Evolutionary conservation across 2,113 vertebrate species (phyloP).

Genomic region (Coptodon rendalli): DNA sequence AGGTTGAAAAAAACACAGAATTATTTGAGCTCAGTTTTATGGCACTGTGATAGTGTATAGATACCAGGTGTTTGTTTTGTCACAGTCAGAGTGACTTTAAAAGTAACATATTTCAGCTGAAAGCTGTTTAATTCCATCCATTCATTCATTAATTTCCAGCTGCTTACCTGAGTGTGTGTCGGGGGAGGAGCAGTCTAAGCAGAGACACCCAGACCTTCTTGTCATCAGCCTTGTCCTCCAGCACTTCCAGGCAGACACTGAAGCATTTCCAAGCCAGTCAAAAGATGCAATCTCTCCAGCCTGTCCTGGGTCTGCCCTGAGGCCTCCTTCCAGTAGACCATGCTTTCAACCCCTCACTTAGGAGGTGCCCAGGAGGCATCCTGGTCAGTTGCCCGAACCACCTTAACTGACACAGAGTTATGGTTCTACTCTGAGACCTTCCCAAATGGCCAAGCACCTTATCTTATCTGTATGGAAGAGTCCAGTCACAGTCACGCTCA

Average conservation of each 20-base stretch:
- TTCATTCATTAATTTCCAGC: neutral
- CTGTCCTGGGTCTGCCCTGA: neutral
- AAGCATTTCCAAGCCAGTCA: neutral
- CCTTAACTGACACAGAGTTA: neutral
- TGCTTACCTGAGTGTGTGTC: neutral
- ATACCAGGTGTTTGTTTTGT: neutral
- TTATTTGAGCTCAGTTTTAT: neutral
- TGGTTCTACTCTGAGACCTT: neutral
- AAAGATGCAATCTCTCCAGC: neutral
- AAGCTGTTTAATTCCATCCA: neutral
- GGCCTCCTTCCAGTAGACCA: neutral
- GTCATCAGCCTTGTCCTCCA: neutral
- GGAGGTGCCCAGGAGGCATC: neutral
- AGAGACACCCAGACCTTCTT: neutral
- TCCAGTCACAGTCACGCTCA: neutral
- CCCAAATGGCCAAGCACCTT: neutral
- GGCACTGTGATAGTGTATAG: neutral
- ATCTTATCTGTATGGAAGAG: neutral
- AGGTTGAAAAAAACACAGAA: neutral
- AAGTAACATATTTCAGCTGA: neutral
- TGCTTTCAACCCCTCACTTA: neutral
- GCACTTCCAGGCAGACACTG: neutral
- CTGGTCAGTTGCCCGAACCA: neutral
- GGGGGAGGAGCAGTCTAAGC: neutral
- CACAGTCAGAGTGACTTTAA: neutral